A percentile compares a stretch with the other conserved stretches of the same genome.
Evolutionary conservation across 1,140 invertebrate species (phyloP).

Genomic region (Drosophila funebris): DNA sequence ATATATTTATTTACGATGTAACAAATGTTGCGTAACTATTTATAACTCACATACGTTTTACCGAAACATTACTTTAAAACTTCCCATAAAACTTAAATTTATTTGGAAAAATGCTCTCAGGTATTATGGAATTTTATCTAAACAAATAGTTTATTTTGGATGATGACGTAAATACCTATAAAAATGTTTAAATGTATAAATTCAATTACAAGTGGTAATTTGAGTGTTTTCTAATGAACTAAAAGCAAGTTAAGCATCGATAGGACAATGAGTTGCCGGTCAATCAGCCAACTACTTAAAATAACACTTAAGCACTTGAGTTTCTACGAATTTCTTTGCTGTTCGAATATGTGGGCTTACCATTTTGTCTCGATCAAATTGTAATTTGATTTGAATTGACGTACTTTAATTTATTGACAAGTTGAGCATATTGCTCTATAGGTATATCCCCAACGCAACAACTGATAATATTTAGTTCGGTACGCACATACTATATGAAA

Average conservation of each 20-base stretch:
- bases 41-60: no score
- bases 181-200: no score
- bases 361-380: conserved; percentile 58
- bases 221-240: neutral
- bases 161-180: no score
- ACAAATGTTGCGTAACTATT: no score
- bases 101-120: no score
- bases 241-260: neutral
- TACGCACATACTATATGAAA: conserved; percentile 23
- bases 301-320: neutral
- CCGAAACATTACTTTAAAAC: no score
- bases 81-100: no score
- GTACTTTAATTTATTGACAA: conserved; percentile 35
- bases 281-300: neutral
- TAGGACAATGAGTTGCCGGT: neutral
- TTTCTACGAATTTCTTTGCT: conserved; percentile 20
- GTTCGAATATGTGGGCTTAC: conserved; percentile 44
- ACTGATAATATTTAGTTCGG: conserved; percentile 11
- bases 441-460: conserved; percentile 6
- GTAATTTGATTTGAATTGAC: conserved; percentile 35
- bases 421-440: neutral
- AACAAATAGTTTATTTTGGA: no score
- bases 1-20: no score
- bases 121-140: no score
- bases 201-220: neutral